Conservation (phyloP, 2,888 invertebrate genomes). For the Leptura quadrifasciata region DNA sequence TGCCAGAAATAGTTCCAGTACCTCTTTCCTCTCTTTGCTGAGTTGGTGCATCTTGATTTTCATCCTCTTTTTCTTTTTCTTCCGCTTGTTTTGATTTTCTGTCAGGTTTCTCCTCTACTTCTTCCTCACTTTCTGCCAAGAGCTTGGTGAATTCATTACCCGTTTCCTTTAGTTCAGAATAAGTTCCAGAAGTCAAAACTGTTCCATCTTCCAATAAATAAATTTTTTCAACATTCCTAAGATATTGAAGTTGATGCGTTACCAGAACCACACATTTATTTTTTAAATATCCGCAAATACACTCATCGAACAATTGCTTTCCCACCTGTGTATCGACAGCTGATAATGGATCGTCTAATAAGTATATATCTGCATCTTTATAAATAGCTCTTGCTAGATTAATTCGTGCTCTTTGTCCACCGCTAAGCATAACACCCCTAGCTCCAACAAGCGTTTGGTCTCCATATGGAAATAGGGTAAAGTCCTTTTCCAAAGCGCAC, state of each 20-base stretch:
- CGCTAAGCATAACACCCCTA: constrained; percentile 83
- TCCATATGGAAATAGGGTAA: constrained; percentile 83
- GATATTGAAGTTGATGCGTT: constrained; percentile 83
- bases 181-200: constrained; percentile 79
- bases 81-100: constrained; percentile 69
- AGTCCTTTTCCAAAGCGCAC: constrained; percentile 84
- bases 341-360: constrained; percentile 91
- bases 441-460: constrained; percentile 88
- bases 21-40: constrained; percentile 77
- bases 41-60: constrained; percentile 44
- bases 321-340: constrained; percentile 93
- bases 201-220: constrained; percentile 76
- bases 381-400: constrained; percentile 90
- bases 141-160: constrained; percentile 83
- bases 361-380: constrained; percentile 87
- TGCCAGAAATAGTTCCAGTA: constrained; percentile 75
- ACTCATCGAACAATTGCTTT: constrained; percentile 88
- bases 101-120: constrained; percentile 56
- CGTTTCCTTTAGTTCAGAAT: constrained; percentile 81
- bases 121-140: constrained; percentile 59
- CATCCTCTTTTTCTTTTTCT: constrained; percentile 35
- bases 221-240: constrained; percentile 76
- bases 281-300: constrained; percentile 79
- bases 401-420: constrained; percentile 90
- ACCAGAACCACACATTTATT: constrained; percentile 83